Conservation (phyloP, 2,888 invertebrate genomes). For the Linnaemya vulpina region DNA sequence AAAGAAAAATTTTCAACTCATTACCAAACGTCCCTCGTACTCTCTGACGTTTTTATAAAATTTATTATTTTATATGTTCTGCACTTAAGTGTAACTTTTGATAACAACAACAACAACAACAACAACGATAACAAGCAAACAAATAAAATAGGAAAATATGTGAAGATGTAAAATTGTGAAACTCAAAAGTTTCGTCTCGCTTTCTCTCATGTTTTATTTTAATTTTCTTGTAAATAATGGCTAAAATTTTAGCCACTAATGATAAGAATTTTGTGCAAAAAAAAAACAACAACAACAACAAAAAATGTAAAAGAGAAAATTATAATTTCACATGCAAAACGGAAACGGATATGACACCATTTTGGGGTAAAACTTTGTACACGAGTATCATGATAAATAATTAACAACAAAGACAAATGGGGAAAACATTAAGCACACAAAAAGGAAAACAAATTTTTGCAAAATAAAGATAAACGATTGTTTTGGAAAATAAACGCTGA, state of each 20-base stretch:
- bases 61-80: slow-evolving; percentile 42
- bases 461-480: slow-evolving; percentile 19
- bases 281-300: slow-evolving; percentile 18
- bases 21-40: background rate
- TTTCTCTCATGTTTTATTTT: slow-evolving; percentile 23
- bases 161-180: slow-evolving; percentile 18
- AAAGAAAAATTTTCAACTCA: background rate
- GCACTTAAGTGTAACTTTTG: slow-evolving; percentile 42
- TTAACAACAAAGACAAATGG: slow-evolving; percentile 54
- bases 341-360: slow-evolving; percentile 67
- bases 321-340: slow-evolving; percentile 52
- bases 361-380: slow-evolving; percentile 50
- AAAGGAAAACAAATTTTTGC: background rate
- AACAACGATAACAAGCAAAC: slow-evolving; percentile 21
- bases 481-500: background rate
- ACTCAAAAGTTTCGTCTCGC: slow-evolving; percentile 40
- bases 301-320: background rate
- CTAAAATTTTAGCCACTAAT: slow-evolving; percentile 59
- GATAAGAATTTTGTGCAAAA: slow-evolving; percentile 45
- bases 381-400: slow-evolving; percentile 55
- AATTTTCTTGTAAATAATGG: slow-evolving; percentile 59
- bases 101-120: slow-evolving; percentile 41
- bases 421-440: slow-evolving; percentile 27
- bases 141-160: background rate
- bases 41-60: slow-evolving; percentile 6